phyloP scores from a whole-genome alignment of 2,888 invertebrate genomes.

The Coenonympha arcania region DNA sequence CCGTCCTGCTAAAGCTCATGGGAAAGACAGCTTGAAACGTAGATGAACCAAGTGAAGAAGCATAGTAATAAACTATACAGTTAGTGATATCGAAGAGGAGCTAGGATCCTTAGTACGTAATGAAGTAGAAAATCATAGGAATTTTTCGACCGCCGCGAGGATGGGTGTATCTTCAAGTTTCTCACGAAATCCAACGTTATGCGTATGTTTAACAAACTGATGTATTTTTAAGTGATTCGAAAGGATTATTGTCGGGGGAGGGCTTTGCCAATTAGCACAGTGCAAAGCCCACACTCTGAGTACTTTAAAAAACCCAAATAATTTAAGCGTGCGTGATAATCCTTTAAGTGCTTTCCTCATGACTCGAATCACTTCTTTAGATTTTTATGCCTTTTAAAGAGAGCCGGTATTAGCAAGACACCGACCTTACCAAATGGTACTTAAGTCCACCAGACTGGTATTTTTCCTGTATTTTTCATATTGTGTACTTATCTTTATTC shows the following conservation, averaged over 20 bases:
- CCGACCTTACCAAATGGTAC: neutral
- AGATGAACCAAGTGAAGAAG: too few species aligned
- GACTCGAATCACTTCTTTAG: constrained; percentile 42
- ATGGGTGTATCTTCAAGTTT: constrained; percentile 19
- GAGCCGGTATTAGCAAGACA: neutral
- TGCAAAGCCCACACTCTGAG: constrained; percentile 29
- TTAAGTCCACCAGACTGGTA: too few species aligned
- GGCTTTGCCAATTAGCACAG: constrained; percentile 51
- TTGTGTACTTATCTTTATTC: too few species aligned
- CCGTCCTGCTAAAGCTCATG: too few species aligned
- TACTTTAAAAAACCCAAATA: constrained; percentile 35
- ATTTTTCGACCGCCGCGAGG: constrained; percentile 31
- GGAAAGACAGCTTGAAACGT: too few species aligned
- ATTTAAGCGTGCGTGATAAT: constrained; percentile 38
- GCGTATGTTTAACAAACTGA: constrained; percentile 50
- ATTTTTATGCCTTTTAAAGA: constrained; percentile 18
- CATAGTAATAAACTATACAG: too few species aligned
- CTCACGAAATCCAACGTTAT: constrained; percentile 25
- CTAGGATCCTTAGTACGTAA: too few species aligned
- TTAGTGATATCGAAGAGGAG: too few species aligned
- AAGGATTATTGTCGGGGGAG: constrained; percentile 40
- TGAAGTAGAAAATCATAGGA: constrained; percentile 27
- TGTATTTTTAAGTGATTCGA: constrained; percentile 59
- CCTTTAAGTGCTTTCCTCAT: constrained; percentile 43
- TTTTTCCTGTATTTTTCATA: too few species aligned